phyloP scores from a whole-genome alignment of 2,113 vertebrate genomes.

The Corvus moneduloides region DNA sequence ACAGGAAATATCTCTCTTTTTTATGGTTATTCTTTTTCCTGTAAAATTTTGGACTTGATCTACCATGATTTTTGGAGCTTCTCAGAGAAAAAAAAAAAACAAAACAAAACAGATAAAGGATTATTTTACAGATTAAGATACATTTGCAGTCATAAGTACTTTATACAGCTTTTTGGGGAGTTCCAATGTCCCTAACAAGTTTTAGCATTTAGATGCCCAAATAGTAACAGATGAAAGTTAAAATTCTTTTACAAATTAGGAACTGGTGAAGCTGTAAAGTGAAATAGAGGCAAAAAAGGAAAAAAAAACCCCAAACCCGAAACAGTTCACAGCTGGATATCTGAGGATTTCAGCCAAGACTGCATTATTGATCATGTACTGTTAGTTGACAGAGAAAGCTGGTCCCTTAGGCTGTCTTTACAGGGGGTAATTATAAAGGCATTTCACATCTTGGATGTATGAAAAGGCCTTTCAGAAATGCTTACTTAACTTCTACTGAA shows the following conservation, averaged over 20 bases:
- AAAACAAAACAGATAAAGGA: neutral
- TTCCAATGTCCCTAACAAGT: neutral
- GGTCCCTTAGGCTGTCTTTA: neutral
- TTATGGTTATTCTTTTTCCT: neutral
- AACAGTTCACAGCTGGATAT: neutral
- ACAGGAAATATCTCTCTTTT: neutral
- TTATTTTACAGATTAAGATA: neutral
- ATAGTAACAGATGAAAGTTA: neutral
- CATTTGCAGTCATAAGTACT: accelerated
- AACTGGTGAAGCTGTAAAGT: neutral
- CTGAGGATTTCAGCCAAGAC: neutral
- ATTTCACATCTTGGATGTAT: neutral
- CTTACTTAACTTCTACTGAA: neutral
- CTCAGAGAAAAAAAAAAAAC: neutral
- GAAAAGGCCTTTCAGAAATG: neutral
- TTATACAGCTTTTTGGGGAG: neutral
- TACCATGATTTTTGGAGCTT: neutral
- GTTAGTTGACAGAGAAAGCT: neutral
- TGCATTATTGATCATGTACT: neutral
- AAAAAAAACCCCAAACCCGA: neutral
- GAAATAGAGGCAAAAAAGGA: neutral
- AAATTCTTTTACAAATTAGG: neutral
- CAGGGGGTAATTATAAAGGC: neutral
- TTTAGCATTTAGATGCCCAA: neutral
- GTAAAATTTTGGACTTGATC: neutral